Evolutionary conservation across 2,888 invertebrate genomes (phyloP).

Genomic region (Ophion costatus): DNA sequence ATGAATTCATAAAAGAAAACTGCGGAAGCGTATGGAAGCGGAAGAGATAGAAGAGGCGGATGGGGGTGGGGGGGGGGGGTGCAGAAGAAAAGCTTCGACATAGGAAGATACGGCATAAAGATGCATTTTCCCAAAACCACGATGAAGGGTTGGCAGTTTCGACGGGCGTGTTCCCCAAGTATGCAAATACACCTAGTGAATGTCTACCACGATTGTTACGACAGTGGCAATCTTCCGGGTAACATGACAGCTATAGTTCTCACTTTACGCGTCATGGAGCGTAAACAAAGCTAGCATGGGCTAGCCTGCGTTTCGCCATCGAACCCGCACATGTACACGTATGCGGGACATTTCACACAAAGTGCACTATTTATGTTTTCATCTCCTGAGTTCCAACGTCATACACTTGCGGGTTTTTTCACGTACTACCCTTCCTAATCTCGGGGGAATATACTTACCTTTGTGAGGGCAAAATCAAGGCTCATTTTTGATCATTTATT

Average conservation of each 20-base stretch:
- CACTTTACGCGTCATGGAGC: constrained; percentile 57
- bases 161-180: constrained; percentile 1
- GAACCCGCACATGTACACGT: background rate
- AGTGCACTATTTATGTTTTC: background rate
- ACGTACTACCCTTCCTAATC: too few relatives aligned
- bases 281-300: constrained; percentile 44
- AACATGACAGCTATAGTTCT: constrained; percentile 43
- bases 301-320: constrained; percentile 18
- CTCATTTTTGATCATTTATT: too few relatives aligned
- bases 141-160: constrained; percentile 5
- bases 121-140: constrained; percentile 13
- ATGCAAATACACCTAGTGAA: constrained; percentile 17
- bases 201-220: constrained; percentile 13
- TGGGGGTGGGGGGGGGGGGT: background rate
- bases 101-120: background rate
- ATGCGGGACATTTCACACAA: background rate
- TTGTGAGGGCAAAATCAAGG: too few relatives aligned
- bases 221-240: constrained; percentile 13
- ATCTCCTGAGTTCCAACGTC: background rate
- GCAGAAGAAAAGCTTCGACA: background rate
- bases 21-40: background rate
- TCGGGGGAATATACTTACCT: too few relatives aligned
- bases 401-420: too few relatives aligned
- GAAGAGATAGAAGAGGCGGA: background rate
- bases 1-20: background rate